A percentile compares a stretch with the other conserved stretches of the same genome.
phyloP scores from a whole-genome alignment of 2,113 vertebrate genomes.

The Callipepla californica region DNA sequence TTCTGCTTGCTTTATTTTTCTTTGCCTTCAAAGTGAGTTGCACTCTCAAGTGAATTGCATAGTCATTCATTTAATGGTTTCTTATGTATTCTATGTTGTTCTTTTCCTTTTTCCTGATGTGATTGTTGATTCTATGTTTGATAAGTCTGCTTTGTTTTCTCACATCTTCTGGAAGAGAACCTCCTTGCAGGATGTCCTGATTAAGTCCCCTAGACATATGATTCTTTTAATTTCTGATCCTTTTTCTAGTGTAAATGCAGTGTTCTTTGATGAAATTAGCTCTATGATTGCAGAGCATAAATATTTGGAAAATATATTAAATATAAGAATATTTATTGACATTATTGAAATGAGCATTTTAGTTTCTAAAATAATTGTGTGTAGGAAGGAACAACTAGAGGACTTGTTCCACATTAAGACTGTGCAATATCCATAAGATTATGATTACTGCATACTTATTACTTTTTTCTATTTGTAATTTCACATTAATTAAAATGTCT shows the following conservation, averaged over 20 bases:
- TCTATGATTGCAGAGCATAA: neutral
- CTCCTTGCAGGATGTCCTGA: neutral
- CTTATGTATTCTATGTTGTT: neutral
- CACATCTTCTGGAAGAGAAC: neutral
- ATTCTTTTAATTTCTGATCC: neutral
- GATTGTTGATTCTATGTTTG: neutral
- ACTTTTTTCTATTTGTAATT: neutral
- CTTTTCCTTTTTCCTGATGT: neutral
- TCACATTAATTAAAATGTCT: neutral
- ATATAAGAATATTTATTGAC: neutral
- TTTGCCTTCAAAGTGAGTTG: neutral
- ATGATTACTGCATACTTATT: neutral
- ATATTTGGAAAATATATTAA: conserved; percentile 11
- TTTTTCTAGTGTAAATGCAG: neutral
- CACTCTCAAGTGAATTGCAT: neutral
- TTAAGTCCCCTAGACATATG: neutral
- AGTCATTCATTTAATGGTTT: neutral
- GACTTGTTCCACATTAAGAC: neutral
- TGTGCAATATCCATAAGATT: neutral
- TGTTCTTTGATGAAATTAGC: neutral
- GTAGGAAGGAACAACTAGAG: neutral
- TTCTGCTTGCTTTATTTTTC: neutral
- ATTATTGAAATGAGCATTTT: conserved; percentile 1
- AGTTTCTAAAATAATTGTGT: neutral
- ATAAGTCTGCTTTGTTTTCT: neutral